Evolutionary conservation across 2,797 vertebrate genomes (phyloP).

Genomic region (Cynodonichthys magdalenae): DNA sequence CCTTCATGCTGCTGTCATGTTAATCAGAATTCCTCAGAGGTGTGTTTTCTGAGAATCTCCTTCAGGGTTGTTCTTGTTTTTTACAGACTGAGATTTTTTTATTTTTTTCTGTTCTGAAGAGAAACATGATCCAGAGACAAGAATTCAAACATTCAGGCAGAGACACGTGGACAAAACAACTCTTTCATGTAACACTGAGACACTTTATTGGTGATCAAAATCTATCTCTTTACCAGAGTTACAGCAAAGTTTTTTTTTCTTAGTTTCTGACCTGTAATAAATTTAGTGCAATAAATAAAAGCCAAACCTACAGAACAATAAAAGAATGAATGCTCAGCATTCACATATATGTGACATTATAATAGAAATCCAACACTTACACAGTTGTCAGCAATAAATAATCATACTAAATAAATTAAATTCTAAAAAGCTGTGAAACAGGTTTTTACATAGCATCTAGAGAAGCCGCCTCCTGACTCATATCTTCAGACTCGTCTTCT

Average conservation of each 20-base stretch:
- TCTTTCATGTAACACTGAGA: slow-evolving; percentile 61
- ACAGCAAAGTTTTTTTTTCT: slow-evolving; percentile 46
- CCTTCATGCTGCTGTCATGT: slow-evolving; percentile 10
- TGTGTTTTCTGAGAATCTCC: slow-evolving; percentile 10
- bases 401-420: slow-evolving; percentile 80
- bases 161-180: slow-evolving; percentile 15
- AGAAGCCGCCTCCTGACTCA: slow-evolving; percentile 36
- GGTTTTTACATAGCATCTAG: slow-evolving; percentile 50
- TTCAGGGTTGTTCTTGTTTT: slow-evolving; percentile 35
- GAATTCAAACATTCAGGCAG: slow-evolving; percentile 37
- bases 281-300: slow-evolving; percentile 76
- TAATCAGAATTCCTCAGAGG: slow-evolving; percentile 31
- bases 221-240: slow-evolving; percentile 52
- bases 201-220: slow-evolving; percentile 71
- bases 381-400: slow-evolving; percentile 75
- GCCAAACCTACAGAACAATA: slow-evolving; percentile 36
- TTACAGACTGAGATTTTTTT: slow-evolving; percentile 25
- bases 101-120: background rate
- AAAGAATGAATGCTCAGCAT: slow-evolving; percentile 58
- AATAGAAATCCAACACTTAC: slow-evolving; percentile 44
- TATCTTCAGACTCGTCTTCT: slow-evolving; percentile 7
- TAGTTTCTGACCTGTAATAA: slow-evolving; percentile 72
- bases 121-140: slow-evolving; percentile 19
- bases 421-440: slow-evolving; percentile 47
- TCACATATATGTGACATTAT: slow-evolving; percentile 29